These are phyloP conservation scores for Drosophila bifasciata DNA, from an alignment of 1,140 invertebrate genomes.

Conservation along the genomic window DNA sequence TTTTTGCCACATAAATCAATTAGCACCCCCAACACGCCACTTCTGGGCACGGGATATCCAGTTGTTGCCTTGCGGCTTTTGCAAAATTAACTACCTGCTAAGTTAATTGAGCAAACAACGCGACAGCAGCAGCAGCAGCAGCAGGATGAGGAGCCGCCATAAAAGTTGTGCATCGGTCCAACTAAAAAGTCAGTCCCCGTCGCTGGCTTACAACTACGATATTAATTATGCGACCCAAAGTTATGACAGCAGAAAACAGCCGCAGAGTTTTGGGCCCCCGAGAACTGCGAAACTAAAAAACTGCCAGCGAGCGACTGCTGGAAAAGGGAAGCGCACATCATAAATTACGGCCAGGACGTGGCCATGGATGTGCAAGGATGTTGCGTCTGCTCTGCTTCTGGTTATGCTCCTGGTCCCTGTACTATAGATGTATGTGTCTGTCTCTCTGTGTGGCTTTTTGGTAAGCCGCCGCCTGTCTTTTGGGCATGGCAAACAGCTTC, in stretches of 20 bases:
- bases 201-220: constrained; percentile 62
- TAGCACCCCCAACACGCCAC: constrained; percentile 45
- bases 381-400: constrained; percentile 18
- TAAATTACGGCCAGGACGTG: constrained; percentile 76
- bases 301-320: constrained; percentile 31
- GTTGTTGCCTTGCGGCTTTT: constrained; percentile 49
- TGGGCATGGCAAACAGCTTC: constrained; percentile 77
- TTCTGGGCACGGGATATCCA: constrained; percentile 9
- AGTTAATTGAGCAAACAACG: constrained; percentile 82
- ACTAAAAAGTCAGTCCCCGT: constrained; percentile 70
- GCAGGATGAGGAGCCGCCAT: constrained; percentile 43
- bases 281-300: constrained; percentile 62
- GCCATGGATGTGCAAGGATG: constrained; percentile 62
- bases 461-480: constrained; percentile 75
- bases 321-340: constrained; percentile 74
- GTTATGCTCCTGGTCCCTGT: constrained; percentile 11
- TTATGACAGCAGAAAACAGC: constrained; percentile 82
- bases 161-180: constrained; percentile 64
- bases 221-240: constrained; percentile 79
- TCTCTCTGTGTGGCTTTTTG: constrained; percentile 24
- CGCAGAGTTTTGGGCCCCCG: constrained; percentile 42
- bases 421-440: constrained; percentile 21
- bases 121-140: constrained; percentile 18
- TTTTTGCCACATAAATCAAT: constrained; percentile 71
- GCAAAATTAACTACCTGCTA: constrained; percentile 82